phyloP scores from a whole-genome alignment of 2,797 vertebrate species.

The Pangasius krempfi region DNA sequence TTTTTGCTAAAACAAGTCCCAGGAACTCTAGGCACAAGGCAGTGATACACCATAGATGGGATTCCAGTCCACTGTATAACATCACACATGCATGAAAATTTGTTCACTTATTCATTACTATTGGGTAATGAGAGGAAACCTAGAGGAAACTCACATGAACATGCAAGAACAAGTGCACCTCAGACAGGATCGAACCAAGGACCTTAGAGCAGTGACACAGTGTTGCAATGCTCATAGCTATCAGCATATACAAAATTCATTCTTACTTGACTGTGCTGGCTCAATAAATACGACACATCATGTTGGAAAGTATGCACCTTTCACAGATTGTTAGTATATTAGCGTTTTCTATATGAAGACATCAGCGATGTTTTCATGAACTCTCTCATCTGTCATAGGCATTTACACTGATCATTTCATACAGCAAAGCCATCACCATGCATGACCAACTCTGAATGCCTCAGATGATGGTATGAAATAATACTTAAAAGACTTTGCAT shows the following conservation, averaged over 20 bases:
- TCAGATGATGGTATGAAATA: neutral
- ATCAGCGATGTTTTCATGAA: constrained; percentile 20
- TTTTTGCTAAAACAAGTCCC: neutral
- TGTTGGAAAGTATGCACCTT: constrained; percentile 9
- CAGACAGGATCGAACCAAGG: neutral
- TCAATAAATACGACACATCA: constrained; percentile 18
- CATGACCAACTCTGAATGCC: neutral
- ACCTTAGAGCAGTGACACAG: neutral
- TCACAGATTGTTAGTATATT: neutral
- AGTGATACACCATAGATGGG: neutral
- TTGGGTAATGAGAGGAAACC: neutral
- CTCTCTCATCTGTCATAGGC: neutral
- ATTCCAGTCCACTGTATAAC: neutral
- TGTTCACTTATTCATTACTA: neutral
- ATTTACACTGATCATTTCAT: neutral
- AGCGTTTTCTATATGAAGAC: neutral
- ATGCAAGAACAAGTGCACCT: neutral
- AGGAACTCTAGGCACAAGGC: neutral
- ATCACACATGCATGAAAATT: neutral
- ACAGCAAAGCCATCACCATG: neutral
- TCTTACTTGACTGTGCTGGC: neutral
- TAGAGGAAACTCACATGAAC: neutral
- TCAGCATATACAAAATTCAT: neutral
- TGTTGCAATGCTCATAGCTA: neutral
- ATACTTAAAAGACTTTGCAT: neutral